Conservation (phyloP, 1,140 invertebrate genomes). For the Neuroterus valhalla region DNA sequence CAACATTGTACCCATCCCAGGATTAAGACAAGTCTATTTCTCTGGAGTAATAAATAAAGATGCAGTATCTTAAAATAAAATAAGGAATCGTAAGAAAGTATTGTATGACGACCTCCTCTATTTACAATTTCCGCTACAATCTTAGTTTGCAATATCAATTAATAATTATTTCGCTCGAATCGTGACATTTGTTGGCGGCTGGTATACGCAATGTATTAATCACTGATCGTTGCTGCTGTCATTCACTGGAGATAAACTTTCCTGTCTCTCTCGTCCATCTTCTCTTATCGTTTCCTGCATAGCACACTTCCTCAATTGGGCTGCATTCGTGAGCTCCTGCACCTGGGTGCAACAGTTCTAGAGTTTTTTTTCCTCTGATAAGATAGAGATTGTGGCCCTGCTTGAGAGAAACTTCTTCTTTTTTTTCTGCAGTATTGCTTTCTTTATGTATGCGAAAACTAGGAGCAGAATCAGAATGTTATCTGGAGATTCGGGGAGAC, state of each 20-base stretch:
- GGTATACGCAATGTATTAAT: conserved; percentile 60
- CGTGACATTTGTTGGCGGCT: conserved; percentile 57
- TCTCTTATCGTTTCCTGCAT: conserved; percentile 17
- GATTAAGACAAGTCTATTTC: not conserved
- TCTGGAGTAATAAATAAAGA: not conserved
- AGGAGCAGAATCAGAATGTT: not conserved
- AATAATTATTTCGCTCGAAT: conserved; percentile 49
- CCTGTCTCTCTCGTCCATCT: conserved; percentile 22
- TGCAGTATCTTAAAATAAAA: conserved; percentile 22
- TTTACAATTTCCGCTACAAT: conserved; percentile 42
- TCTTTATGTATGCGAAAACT: not conserved
- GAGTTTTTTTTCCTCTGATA: not conserved
- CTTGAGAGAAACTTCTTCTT: not conserved
- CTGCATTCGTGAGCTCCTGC: conserved; percentile 9
- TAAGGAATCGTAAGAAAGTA: not conserved
- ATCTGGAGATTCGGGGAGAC: no score
- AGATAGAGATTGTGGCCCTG: not conserved
- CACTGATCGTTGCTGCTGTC: conserved; percentile 57
- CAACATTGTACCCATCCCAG: conserved; percentile 33
- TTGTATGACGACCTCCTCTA: conserved; percentile 14
- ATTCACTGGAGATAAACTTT: conserved; percentile 47
- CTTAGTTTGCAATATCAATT: conserved; percentile 40
- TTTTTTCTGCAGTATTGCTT: not conserved
- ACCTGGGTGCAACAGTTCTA: conserved; percentile 3
- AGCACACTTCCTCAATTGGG: conserved; percentile 42